A percentile compares a stretch with the other conserved stretches of the same genome.
phyloP scores from a whole-genome alignment of 2,113 vertebrate species.

The Daubentonia madagascariensis region DNA sequence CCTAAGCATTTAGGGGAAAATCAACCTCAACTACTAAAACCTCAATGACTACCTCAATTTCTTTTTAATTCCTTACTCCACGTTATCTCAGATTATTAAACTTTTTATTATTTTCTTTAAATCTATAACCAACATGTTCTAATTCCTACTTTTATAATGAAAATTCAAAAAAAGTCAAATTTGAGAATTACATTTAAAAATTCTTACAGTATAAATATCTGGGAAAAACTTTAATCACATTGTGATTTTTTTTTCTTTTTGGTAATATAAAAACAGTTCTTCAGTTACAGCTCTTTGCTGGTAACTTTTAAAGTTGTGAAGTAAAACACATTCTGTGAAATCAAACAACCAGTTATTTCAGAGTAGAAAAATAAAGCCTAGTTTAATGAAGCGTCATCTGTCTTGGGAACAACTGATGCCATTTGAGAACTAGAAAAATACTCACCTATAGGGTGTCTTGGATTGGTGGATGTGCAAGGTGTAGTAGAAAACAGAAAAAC shows the following conservation, averaged over 20 bases:
- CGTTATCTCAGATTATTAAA: conserved; percentile 10
- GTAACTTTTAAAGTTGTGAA: conserved; percentile 33
- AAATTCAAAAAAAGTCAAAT: neutral
- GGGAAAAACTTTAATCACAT: neutral
- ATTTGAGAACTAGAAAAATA: conserved; percentile 79
- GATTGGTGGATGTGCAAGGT: conserved; percentile 80
- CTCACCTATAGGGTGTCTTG: conserved; percentile 79
- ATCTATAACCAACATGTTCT: neutral
- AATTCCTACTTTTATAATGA: conserved; percentile 33
- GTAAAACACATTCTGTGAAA: conserved; percentile 50
- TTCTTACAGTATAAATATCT: neutral
- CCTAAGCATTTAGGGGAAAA: neutral
- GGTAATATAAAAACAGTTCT: neutral
- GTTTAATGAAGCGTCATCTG: conserved; percentile 67
- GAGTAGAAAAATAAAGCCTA: conserved; percentile 63
- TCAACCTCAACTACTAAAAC: conserved; percentile 20
- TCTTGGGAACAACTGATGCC: conserved; percentile 67
- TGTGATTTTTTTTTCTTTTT: neutral
- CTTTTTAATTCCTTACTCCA: neutral
- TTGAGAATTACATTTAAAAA: conserved; percentile 23
- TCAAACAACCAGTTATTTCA: conserved; percentile 49
- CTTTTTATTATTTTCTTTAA: conserved; percentile 24
- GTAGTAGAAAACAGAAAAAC: conserved; percentile 80
- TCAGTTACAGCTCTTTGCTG: conserved; percentile 33
- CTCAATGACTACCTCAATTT: conserved; percentile 32